These are phyloP conservation scores for Pteronura brasiliensis DNA, from an alignment of 2,113 vertebrate genomes.

Conservation along the genomic window DNA sequence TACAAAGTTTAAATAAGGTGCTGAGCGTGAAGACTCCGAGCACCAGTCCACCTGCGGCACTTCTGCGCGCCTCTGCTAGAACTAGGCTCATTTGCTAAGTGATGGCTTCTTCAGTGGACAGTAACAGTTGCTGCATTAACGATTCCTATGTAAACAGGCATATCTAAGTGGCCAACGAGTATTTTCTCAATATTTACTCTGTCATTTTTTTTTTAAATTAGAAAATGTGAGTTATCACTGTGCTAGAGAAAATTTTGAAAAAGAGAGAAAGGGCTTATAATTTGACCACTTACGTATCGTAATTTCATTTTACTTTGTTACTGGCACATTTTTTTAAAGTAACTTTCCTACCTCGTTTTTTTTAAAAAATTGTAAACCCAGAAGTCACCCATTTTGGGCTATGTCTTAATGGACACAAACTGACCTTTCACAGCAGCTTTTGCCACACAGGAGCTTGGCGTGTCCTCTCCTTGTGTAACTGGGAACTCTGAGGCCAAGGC, in stretches of 20 bases:
- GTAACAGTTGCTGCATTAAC: not conserved
- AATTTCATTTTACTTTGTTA: slow-evolving; percentile 4
- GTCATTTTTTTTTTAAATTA: not conserved
- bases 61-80: not conserved
- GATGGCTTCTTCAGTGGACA: not conserved
- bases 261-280: not conserved
- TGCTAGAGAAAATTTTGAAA: not conserved
- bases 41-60: rapidly evolving
- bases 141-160: not conserved
- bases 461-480: not conserved
- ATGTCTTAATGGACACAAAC: not conserved
- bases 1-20: not conserved
- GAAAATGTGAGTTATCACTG: not conserved
- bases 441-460: rapidly evolving
- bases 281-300: not conserved
- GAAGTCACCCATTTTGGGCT: not conserved
- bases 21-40: not conserved
- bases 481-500: not conserved
- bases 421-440: not conserved
- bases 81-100: not conserved
- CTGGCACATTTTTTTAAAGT: not conserved
- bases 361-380: not conserved
- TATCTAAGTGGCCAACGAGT: not conserved
- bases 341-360: not conserved
- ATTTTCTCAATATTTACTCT: not conserved